A percentile compares a stretch with the other conserved stretches of the same genome.
Evolutionary conservation across 2,888 invertebrate species (phyloP).

Genomic region (Malthinus seriepunctatus): DNA sequence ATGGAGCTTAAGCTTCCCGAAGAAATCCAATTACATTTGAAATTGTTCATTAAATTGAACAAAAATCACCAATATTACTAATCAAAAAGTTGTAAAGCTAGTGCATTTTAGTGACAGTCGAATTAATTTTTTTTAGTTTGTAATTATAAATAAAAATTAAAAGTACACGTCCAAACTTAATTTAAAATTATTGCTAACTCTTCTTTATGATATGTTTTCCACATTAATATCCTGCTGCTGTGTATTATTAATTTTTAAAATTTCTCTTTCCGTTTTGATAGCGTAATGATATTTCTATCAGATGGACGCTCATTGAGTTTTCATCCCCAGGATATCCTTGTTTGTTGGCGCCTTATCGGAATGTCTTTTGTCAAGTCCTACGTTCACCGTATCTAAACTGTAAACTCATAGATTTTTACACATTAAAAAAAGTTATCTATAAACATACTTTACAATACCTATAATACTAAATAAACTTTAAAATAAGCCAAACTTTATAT

Average conservation of each 20-base stretch:
- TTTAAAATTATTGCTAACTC: slow-evolving; percentile 19
- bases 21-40: too few species aligned
- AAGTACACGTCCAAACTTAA: slow-evolving; percentile 14
- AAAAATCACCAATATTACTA: too few species aligned
- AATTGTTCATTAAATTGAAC: too few species aligned
- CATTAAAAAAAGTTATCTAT: slow-evolving; percentile 20
- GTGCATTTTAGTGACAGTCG: too few species aligned
- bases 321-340: slow-evolving; percentile 14
- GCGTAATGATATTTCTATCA: slow-evolving; percentile 21
- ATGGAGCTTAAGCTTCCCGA: too few species aligned
- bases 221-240: slow-evolving; percentile 21
- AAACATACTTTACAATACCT: slow-evolving; percentile 14
- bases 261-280: slow-evolving; percentile 19
- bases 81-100: too few species aligned
- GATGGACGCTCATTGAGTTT: slow-evolving; percentile 13
- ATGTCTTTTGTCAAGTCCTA: slow-evolving; percentile 11
- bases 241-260: slow-evolving; percentile 22
- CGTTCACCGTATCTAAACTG: slow-evolving; percentile 16
- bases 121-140: too few species aligned
- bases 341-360: slow-evolving; percentile 18
- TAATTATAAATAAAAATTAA: too few species aligned
- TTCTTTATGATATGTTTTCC: slow-evolving; percentile 18
- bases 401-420: slow-evolving; percentile 14
- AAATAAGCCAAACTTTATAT: slow-evolving; percentile 16
- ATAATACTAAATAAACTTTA: slow-evolving; percentile 17